phyloP scores from a whole-genome alignment of 2,888 invertebrate genomes.

The Byasa hedistus region DNA sequence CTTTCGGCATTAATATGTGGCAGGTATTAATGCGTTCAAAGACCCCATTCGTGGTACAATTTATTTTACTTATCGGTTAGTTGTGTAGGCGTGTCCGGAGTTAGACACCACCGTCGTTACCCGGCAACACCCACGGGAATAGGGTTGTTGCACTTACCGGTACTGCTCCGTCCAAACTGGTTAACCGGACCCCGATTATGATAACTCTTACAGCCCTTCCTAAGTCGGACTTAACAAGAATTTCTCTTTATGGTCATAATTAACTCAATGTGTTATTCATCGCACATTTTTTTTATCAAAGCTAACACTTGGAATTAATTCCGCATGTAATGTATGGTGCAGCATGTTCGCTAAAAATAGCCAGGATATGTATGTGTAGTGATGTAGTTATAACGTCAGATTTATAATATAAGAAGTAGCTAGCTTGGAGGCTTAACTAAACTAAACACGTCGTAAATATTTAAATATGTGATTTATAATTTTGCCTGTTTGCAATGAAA shows the following conservation, averaged over 20 bases:
- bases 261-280: too few relatives aligned
- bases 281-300: too few relatives aligned
- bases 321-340: too few relatives aligned
- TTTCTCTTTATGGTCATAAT: too few relatives aligned
- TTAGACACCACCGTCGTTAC: constrained; percentile 11
- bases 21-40: not conserved
- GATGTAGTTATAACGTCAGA: too few relatives aligned
- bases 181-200: constrained; percentile 7
- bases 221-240: not conserved
- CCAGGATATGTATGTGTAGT: too few relatives aligned
- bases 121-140: constrained; percentile 19
- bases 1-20: not conserved
- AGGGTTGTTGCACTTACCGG: constrained; percentile 31
- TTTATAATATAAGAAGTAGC: too few relatives aligned
- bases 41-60: not conserved
- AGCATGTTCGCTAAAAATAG: too few relatives aligned
- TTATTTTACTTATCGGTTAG: constrained; percentile 2
- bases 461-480: not conserved
- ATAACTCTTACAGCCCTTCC: not conserved
- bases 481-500: not conserved
- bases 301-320: too few relatives aligned
- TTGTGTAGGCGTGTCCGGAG: constrained; percentile 5
- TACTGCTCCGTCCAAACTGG: constrained; percentile 15
- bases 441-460: too few relatives aligned
- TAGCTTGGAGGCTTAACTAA: too few relatives aligned